Evolutionary conservation across 2,113 vertebrate genomes (phyloP).

Genomic region (Platichthys stellatus): DNA sequence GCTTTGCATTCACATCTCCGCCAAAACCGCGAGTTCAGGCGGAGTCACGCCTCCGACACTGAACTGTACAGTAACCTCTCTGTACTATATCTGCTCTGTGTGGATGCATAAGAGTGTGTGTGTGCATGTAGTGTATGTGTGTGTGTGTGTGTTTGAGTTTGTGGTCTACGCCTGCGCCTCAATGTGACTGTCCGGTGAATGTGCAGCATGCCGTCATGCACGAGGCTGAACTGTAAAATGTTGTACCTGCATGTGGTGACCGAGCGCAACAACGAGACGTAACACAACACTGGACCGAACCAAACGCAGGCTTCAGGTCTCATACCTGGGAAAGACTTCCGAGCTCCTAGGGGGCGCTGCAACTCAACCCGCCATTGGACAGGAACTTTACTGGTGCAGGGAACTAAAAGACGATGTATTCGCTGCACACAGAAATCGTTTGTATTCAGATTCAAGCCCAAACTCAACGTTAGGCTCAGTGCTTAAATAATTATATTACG

Average conservation of each 20-base stretch:
- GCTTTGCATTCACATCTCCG: slow-evolving; percentile 59
- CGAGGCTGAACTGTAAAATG: slow-evolving; percentile 57
- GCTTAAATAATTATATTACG: neutral
- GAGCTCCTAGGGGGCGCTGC: neutral
- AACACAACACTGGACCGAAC: slow-evolving; percentile 45
- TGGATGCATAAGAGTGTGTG: slow-evolving; percentile 32
- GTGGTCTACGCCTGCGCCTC: slow-evolving; percentile 58
- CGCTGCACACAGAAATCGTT: neutral
- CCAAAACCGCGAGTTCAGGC: slow-evolving; percentile 47
- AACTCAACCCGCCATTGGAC: too few relatives aligned
- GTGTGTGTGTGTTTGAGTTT: slow-evolving; percentile 38
- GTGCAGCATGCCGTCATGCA: slow-evolving; percentile 77
- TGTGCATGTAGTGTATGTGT: slow-evolving; percentile 31
- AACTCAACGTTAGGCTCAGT: neutral
- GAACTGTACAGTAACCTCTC: slow-evolving; percentile 58
- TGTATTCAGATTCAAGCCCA: slow-evolving; percentile 20
- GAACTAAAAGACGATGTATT: too few relatives aligned
- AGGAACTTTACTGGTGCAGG: too few relatives aligned
- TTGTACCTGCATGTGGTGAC: slow-evolving; percentile 78
- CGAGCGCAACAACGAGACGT: slow-evolving; percentile 56
- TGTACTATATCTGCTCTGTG: slow-evolving; percentile 36
- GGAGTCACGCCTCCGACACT: slow-evolving; percentile 42
- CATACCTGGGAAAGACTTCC: slow-evolving; percentile 19
- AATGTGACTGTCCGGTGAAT: slow-evolving; percentile 71
- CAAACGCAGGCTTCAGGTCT: slow-evolving; percentile 41